These are phyloP conservation scores for Orestias chungarensis DNA, from an alignment of 2,797 vertebrate species.

Conservation along the genomic window DNA sequence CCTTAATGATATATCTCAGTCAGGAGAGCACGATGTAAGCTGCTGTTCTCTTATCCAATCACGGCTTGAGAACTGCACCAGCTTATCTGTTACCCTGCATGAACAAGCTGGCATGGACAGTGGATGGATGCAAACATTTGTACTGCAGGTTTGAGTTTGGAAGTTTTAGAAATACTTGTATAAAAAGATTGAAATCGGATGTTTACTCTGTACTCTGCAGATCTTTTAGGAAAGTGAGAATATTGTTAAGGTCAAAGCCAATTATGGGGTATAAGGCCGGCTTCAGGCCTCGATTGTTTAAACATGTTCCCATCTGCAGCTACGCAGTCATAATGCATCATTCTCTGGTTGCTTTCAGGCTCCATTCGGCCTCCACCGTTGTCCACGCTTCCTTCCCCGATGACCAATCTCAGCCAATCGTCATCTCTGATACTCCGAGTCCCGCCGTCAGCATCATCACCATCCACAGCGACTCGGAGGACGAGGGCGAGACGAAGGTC, in stretches of 20 bases:
- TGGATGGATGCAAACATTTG: no score
- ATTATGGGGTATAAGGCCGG: neutral
- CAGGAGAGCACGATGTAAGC: no score
- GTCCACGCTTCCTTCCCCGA: slow-evolving; percentile 82
- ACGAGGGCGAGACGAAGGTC: slow-evolving; percentile 95
- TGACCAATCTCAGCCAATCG: slow-evolving; percentile 89
- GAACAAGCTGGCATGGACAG: no score
- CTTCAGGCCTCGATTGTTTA: neutral
- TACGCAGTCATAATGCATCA: neutral
- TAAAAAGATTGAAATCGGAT: no score
- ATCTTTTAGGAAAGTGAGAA: neutral
- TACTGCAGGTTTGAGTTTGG: no score
- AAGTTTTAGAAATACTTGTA: no score
- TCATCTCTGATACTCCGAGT: slow-evolving; percentile 97
- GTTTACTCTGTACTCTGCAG: no score
- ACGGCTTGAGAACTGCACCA: no score
- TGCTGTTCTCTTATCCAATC: no score
- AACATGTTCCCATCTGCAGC: no score
- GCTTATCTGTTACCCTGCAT: no score
- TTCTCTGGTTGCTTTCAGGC: slow-evolving; percentile 69
- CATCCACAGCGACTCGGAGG: slow-evolving; percentile 97
- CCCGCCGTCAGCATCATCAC: slow-evolving; percentile 98
- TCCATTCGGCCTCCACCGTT: slow-evolving; percentile 80
- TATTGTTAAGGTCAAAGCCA: neutral
- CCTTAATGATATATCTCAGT: no score